Conservation (phyloP, 2,113 vertebrate genomes). For the Anoplopoma fimbria region DNA sequence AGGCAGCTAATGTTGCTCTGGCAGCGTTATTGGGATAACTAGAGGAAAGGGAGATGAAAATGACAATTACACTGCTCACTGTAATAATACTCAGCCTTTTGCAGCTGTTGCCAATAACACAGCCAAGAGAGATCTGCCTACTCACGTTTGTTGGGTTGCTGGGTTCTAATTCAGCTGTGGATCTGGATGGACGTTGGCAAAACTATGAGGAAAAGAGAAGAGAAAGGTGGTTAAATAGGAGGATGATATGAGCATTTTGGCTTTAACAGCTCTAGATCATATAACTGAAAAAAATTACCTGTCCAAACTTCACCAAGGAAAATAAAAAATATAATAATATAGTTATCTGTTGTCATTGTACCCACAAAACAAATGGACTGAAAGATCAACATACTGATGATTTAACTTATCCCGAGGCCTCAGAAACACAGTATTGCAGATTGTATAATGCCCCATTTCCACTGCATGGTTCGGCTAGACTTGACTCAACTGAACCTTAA, state of each 20-base stretch:
- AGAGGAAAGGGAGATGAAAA: conserved; percentile 25
- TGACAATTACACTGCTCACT: conserved; percentile 21
- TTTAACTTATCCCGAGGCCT: neutral
- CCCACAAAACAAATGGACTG: too few species aligned
- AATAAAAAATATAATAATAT: neutral
- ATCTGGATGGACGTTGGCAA: neutral
- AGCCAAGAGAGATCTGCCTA: conserved; percentile 5
- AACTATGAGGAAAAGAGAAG: neutral
- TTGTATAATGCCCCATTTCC: too few species aligned
- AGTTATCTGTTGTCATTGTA: neutral
- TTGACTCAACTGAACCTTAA: too few species aligned
- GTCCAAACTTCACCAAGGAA: neutral
- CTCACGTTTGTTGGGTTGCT: conserved; percentile 4
- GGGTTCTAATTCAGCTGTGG: neutral
- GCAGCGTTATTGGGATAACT: neutral
- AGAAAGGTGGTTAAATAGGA: neutral
- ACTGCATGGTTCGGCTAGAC: too few species aligned
- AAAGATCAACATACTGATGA: neutral
- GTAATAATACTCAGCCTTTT: conserved; percentile 11
- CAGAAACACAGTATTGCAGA: too few species aligned
- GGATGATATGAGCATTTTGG: too few species aligned
- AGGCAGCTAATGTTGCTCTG: conserved; percentile 15
- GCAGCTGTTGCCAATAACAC: conserved; percentile 34
- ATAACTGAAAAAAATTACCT: neutral
- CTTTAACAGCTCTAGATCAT: neutral